These are phyloP conservation scores for Rhyzopertha dominica DNA, from an alignment of 1,140 invertebrate species.

Conservation along the genomic window DNA sequence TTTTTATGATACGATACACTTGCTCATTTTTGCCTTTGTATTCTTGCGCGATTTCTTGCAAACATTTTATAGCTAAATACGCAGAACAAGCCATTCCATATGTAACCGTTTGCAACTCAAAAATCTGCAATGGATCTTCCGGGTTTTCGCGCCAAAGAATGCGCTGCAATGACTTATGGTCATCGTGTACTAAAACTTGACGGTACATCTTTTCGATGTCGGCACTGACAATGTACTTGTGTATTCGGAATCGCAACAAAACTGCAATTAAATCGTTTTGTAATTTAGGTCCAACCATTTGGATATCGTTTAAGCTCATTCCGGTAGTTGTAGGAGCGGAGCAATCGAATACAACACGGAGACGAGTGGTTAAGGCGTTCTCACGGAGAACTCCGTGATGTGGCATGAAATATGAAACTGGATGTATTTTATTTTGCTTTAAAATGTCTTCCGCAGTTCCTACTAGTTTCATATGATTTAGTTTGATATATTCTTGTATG, in stretches of 20 bases:
- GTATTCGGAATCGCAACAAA: conserved; percentile 22
- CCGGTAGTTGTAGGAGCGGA: conserved; percentile 25
- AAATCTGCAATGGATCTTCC: conserved; percentile 18
- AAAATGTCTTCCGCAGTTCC: too few species aligned
- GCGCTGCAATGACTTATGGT: conserved; percentile 33
- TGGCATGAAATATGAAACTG: conserved; percentile 39
- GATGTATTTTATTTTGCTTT: too few species aligned
- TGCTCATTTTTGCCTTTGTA: conserved; percentile 32
- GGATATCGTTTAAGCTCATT: conserved; percentile 31
- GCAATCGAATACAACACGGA: conserved; percentile 38
- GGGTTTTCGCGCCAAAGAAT: conserved; percentile 35
- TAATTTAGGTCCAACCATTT: conserved; percentile 22
- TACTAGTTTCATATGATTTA: too few species aligned
- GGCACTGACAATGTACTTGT: conserved; percentile 14
- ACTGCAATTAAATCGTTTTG: conserved; percentile 39
- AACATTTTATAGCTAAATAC: conserved; percentile 24
- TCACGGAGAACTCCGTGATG: conserved; percentile 38
- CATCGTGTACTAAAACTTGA: conserved; percentile 34
- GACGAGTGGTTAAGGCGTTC: conserved; percentile 28
- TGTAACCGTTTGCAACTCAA: conserved; percentile 29
- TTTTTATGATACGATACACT: conserved; percentile 28
- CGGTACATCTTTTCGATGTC: conserved; percentile 47
- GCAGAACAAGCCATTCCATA: conserved; percentile 33
- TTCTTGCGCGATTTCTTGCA: conserved; percentile 28
- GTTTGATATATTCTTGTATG: too few species aligned